Conservation (phyloP, 2,888 invertebrate genomes). For the Biston stratarius region DNA sequence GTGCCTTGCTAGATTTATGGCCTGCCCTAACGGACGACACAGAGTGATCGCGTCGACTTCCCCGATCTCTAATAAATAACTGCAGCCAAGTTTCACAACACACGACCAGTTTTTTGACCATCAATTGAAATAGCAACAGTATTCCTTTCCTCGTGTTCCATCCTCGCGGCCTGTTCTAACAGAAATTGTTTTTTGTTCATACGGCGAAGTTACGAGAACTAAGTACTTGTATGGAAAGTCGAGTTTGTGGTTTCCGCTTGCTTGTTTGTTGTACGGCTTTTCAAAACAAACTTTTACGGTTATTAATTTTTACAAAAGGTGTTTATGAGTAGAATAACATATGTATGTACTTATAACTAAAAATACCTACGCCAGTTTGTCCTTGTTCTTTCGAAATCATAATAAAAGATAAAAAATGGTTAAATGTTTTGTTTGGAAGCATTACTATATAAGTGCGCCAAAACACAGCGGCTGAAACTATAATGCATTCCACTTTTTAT, state of each 20-base stretch:
- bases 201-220: constrained; percentile 23
- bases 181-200: constrained; percentile 36
- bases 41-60: constrained; percentile 72
- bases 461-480: not conserved
- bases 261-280: constrained; percentile 12
- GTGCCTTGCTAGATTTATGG: constrained; percentile 67
- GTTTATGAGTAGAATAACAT: not conserved
- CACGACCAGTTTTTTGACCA: constrained; percentile 55
- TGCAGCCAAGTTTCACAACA: constrained; percentile 59
- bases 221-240: constrained; percentile 3
- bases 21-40: constrained; percentile 58
- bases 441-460: not conserved
- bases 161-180: constrained; percentile 24
- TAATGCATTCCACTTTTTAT: not conserved
- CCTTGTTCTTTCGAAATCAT: not conserved
- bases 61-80: constrained; percentile 78
- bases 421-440: no score
- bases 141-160: constrained; percentile 25
- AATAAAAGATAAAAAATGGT: not conserved
- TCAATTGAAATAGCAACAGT: constrained; percentile 33
- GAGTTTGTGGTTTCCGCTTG: constrained; percentile 15
- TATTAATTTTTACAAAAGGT: not conserved
- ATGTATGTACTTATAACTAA: not conserved
- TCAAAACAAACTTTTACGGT: not conserved
- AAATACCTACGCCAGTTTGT: not conserved